Percentiles rank a stretch among this genome's conserved stretches.
Evolutionary conservation across 2,888 invertebrate genomes (phyloP).

Genomic region (Coleophora flavipennella): DNA sequence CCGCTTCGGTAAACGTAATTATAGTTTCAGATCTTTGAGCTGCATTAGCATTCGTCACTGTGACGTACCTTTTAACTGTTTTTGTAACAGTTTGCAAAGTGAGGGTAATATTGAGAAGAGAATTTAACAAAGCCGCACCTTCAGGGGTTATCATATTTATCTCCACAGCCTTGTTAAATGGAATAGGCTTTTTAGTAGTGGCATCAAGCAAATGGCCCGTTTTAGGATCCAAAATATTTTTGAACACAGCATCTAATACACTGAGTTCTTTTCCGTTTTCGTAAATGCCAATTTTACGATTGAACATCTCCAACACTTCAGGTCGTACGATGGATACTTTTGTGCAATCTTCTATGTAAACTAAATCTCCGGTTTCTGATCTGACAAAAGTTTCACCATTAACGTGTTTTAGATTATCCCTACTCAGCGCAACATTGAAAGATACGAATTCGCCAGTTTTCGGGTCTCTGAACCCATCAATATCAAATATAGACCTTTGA

Average conservation of each 20-base stretch:
- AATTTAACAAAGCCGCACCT: constrained; percentile 89
- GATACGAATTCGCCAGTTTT: constrained; percentile 86
- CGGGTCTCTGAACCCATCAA: constrained; percentile 91
- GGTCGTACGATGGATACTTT: constrained; percentile 84
- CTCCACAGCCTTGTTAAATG: constrained; percentile 89
- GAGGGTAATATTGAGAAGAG: constrained; percentile 88
- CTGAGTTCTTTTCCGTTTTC: constrained; percentile 83
- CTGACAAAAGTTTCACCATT: constrained; percentile 82
- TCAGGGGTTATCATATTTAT: constrained; percentile 88
- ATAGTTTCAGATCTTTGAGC: constrained; percentile 71
- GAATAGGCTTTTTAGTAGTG: constrained; percentile 78
- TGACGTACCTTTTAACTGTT: constrained; percentile 86
- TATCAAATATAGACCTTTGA: constrained; percentile 91
- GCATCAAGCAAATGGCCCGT: constrained; percentile 89
- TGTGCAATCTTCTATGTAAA: constrained; percentile 86
- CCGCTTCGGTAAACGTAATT: constrained; percentile 84
- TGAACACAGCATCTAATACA: constrained; percentile 90
- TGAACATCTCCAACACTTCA: constrained; percentile 90
- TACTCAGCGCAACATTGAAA: constrained; percentile 85
- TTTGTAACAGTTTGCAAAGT: constrained; percentile 91
- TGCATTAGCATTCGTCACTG: constrained; percentile 78
- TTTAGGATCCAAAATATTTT: constrained; percentile 89
- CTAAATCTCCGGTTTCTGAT: constrained; percentile 80
- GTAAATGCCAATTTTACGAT: constrained; percentile 85
- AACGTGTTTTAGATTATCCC: constrained; percentile 82